Evolutionary conservation across 2,888 invertebrate genomes (phyloP), one percentile per base, ranked within the genome.

Genomic region (Rhagium mordax): DNA sequence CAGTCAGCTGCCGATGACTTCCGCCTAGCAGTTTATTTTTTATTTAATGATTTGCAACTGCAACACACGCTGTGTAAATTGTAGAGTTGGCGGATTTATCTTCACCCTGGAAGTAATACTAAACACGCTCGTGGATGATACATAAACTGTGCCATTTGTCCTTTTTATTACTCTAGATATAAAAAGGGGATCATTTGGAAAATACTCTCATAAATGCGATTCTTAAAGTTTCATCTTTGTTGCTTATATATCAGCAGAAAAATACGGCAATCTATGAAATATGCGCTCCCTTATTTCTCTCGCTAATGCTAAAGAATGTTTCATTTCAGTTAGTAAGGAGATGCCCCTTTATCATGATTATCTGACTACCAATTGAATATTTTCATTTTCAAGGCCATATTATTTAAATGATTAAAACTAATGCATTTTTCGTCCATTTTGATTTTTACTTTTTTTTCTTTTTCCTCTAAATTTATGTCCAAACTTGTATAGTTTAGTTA

Each of bases 141-240:
- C 24, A 55, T 55, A 15, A 55, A 24, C 55, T 24, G 24, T 24
- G 55, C n/a, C 27, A 24, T 55, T 55, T 55, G 24, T 55, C 24
- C 24, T 55, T 27, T 55, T 55, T 55, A 55, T 55, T 55, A 55
- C 55, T 55, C 21, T 55, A n/a, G 55, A 15, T 24, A 55, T 55
- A 55, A 55, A 55, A 55, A 55, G 24, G 21, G 55, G 24, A 55
- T 55, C 55, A 55, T 55, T 55, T 55, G 21, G 20, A 24, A 51
- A 51, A 24, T 20, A 27, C 55, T 24, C 6, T 24, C 55, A n/a
- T 55, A 55, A 41, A 41, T 41, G 41, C 41, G 41, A 41, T 41
- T 41, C 41, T 41, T 41, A 41, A 41, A 41, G 41, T n/a, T 41
- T 41, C 41, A 41, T 41, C n/a, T 41, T 41, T 41, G 41, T 41